Evolutionary conservation across 2,888 invertebrate species (phyloP).

Genomic region (Ctena decussata): DNA sequence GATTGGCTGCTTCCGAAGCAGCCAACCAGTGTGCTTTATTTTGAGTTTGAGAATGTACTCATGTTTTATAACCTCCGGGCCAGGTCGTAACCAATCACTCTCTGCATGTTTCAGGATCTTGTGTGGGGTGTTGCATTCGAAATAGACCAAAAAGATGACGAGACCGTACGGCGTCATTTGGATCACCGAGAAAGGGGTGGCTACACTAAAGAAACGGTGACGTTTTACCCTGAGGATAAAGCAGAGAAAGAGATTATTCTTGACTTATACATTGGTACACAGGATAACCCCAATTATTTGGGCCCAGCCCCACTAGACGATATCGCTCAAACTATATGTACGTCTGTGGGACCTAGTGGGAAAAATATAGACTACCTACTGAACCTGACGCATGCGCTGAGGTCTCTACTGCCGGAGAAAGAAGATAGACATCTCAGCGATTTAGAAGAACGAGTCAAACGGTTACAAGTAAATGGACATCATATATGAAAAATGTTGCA

Average conservation of each 20-base stretch:
- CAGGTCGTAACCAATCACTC: too few species aligned
- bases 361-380: conserved; percentile 96
- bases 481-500: background rate
- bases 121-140: conserved; percentile 98
- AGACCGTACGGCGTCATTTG: conserved; percentile 92
- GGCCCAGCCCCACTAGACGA: conserved; percentile 92
- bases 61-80: too few species aligned
- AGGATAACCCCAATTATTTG: conserved; percentile 93
- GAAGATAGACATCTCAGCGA: conserved; percentile 93
- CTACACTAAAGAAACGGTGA: conserved; percentile 91
- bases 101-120: conserved; percentile 87
- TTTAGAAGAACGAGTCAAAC: conserved; percentile 90
- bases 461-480: background rate
- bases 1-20: too few species aligned
- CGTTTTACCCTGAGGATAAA: conserved; percentile 90
- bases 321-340: conserved; percentile 93
- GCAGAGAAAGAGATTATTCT: conserved; percentile 89
- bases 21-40: too few species aligned
- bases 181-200: conserved; percentile 98
- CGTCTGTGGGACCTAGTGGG: conserved; percentile 93
- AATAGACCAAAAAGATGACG: conserved; percentile 91
- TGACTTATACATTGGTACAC: conserved; percentile 93
- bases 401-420: conserved; percentile 90
- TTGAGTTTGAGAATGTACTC: too few species aligned
- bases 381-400: conserved; percentile 93